Evolutionary conservation across 1,140 invertebrate genomes (phyloP).

Genomic region (Diuraphis noxia): DNA sequence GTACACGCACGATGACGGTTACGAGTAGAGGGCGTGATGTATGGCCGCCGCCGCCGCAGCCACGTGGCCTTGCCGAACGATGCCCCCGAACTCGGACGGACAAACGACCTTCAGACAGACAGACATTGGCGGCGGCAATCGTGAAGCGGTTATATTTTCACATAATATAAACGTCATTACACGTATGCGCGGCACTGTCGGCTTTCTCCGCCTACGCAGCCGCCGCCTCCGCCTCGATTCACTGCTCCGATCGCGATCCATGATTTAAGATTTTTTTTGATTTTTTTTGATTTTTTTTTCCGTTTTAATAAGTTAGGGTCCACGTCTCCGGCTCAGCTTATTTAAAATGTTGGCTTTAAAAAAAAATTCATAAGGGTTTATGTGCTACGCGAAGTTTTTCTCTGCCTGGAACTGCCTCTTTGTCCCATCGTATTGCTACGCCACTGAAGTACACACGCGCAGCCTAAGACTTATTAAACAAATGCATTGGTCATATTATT

Average conservation of each 20-base stretch:
- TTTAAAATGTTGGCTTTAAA: background rate
- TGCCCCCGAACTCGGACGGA: conserved; percentile 46
- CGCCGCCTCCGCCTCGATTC: background rate
- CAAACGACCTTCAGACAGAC: conserved; percentile 40
- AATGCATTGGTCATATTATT: no score
- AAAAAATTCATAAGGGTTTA: background rate
- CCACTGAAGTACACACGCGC: no score
- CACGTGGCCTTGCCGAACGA: conserved; percentile 41
- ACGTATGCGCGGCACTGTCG: background rate
- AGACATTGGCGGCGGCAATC: conserved; percentile 22
- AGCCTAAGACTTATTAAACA: no score
- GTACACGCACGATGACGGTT: no score
- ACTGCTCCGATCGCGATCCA: background rate
- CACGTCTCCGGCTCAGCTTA: no score
- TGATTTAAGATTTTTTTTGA: background rate
- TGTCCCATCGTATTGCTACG: no score
- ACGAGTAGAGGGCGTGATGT: background rate
- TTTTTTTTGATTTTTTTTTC: background rate
- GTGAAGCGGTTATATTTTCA: background rate
- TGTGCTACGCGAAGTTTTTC: no score
- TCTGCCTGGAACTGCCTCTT: no score
- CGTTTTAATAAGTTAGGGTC: background rate
- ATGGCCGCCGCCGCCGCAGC: background rate
- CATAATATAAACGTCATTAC: background rate
- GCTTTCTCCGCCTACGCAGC: conserved; percentile 25